Base-by-base conservation (phyloP, 2,888 invertebrate species). In the Drosophila macrospina region DNA sequence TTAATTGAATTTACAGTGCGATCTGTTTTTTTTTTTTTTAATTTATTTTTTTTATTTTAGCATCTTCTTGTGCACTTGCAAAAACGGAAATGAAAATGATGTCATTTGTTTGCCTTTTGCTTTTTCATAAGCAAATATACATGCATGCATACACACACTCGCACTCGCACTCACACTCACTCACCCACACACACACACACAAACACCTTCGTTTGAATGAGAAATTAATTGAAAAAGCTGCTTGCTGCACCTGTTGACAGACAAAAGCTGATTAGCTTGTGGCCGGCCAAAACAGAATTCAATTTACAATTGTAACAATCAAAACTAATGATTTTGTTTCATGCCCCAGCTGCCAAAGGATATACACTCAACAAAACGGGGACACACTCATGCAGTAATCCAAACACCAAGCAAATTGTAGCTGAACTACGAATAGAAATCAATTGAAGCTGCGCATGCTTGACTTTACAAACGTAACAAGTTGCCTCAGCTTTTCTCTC, bases 51-150 rank as follows among this genome's bases (percentile, higher is more conserved):
- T n/a, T n/a, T n/a, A n/a, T n/a, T 20, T 68, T 13, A 52, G 52
- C 52, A 54, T 54, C 45, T 45, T 30, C 37, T 48, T 36, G 51
- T 69, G 63, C 69, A 62, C 60, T 74, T 42, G 74, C 62, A 61
- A 55, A 67, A 88, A 83, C 78, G 84, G 86, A 84, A 84, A 86
- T 88, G 88, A 80, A 86, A 88, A 86, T 84, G 88, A 86, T 78
- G 84, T 86, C 88, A 83, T 71, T 57, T 67, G 55, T 61, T 66
- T 69, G 63, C 36, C 20, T 45, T 66, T 67, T 50, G 37, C 54
- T 59, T 64, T 74, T 64, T 65, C 74, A 70, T 57, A 69, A 69
- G 64, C 51, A 78, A 67, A 47, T 30, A 47, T 11, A 16, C 16
- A 45, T n/a, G n/a, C n/a, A n/a, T n/a, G 30, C 28, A 67, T 52